Conservation (phyloP, 2,113 vertebrate genomes). For the Bostrychus sinensis region DNA sequence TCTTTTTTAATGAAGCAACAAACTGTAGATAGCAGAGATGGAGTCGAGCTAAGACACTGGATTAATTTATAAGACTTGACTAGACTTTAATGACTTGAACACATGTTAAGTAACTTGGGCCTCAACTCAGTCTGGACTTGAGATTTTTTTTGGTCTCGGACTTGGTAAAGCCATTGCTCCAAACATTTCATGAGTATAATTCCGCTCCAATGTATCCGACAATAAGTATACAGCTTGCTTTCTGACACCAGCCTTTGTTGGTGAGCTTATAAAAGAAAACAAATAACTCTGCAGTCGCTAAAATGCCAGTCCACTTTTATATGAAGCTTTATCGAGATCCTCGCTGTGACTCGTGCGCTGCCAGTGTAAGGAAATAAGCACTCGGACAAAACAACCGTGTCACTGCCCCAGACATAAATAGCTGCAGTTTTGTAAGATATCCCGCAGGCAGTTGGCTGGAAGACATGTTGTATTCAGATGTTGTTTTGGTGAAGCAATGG, state of each 20-base stretch:
- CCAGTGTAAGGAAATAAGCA: constrained; percentile 30
- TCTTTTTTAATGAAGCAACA: too few species aligned
- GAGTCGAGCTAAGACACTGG: too few species aligned
- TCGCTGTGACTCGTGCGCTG: background rate
- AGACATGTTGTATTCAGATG: constrained; percentile 46
- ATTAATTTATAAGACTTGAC: too few species aligned
- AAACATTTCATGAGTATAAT: background rate
- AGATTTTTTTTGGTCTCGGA: too few species aligned
- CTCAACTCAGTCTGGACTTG: too few species aligned
- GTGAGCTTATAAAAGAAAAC: constrained; percentile 33
- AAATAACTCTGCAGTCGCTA: constrained; percentile 12
- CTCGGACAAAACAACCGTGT: constrained; percentile 36
- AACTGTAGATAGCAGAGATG: too few species aligned
- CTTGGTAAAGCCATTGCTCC: too few species aligned
- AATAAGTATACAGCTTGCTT: background rate
- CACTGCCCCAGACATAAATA: constrained; percentile 49
- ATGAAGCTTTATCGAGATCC: constrained; percentile 8
- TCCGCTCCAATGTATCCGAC: too few species aligned
- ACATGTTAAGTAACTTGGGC: too few species aligned
- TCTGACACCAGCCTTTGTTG: constrained; percentile 4
- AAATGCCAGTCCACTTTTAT: constrained; percentile 26
- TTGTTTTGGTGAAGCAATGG: constrained; percentile 21
- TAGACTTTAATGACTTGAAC: too few species aligned
- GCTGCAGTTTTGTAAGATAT: constrained; percentile 16
- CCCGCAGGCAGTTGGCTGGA: constrained; percentile 47